A percentile compares a stretch with the other conserved stretches of the same genome.
phyloP scores from a whole-genome alignment of 2,888 invertebrate genomes.

The Trypoxylon attenuatum region DNA sequence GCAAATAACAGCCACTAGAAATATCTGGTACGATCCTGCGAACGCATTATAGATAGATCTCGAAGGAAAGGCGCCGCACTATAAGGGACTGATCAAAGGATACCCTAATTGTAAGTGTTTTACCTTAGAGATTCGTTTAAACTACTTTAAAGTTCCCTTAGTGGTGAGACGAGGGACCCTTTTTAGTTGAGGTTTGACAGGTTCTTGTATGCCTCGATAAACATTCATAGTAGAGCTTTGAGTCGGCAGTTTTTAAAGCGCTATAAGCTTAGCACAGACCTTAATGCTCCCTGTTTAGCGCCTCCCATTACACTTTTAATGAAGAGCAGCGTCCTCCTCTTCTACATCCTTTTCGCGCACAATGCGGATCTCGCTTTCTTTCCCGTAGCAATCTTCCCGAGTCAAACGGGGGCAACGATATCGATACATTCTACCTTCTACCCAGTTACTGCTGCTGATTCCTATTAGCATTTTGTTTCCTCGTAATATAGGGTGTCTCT shows the following conservation, averaged over 20 bases:
- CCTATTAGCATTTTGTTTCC: slow-evolving; percentile 52
- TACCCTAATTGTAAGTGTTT: too few species aligned
- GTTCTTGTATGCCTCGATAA: slow-evolving; percentile 26
- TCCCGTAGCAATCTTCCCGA: slow-evolving; percentile 2
- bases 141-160: too few species aligned
- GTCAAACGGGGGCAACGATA: slow-evolving; percentile 38
- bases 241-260: slow-evolving; percentile 41
- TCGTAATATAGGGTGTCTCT: slow-evolving; percentile 18
- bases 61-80: slow-evolving; percentile 10
- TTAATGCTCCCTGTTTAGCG: slow-evolving; percentile 65
- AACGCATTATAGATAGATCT: slow-evolving; percentile 3
- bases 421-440: slow-evolving; percentile 32
- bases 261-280: slow-evolving; percentile 51
- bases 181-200: slow-evolving; percentile 7
- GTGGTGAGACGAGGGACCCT: neutral
- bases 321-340: slow-evolving; percentile 53
- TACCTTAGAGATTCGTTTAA: too few species aligned
- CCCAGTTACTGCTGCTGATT: slow-evolving; percentile 13
- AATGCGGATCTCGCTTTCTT: slow-evolving; percentile 37
- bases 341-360: slow-evolving; percentile 16
- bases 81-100: too few species aligned
- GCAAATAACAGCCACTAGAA: too few species aligned
- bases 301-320: slow-evolving; percentile 63
- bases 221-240: slow-evolving; percentile 11
- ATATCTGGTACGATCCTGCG: too few species aligned